Evolutionary conservation across 2,888 invertebrate genomes (phyloP), one percentile per base, ranked within the genome.

Genomic region (Ichneumon xanthorius): DNA sequence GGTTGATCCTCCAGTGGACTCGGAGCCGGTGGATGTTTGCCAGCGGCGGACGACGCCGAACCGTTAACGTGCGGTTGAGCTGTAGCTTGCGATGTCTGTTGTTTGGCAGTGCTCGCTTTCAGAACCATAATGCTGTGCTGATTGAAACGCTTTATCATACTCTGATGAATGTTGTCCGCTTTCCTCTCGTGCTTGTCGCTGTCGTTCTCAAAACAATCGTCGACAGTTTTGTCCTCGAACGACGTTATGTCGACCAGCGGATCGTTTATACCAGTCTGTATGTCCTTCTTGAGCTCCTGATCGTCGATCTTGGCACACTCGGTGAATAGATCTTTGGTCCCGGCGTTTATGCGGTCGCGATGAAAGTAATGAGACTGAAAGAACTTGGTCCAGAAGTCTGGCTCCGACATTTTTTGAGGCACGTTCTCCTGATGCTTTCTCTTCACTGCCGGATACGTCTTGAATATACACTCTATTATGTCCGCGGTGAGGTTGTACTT

Each of bases 351-450:
- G 81, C 98, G 96, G 94, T 98, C 98, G 89, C 99, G 96, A 95
- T 99, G 99, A 95, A 98, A 98, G 95, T 99, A 99, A 95, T 99
- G 99, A 19, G 99, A 99, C 94, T 99, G 99, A 95, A 99, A 99
- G 95, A 99, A 99, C 92, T 99, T 98, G 16, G 98, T 99, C 99
- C 99, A 99, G 95, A 99, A 99, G 92, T 99, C 99, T 0, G 98
- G 96, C 95, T 99, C 99, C 0, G 97, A 96, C 96, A 99, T 96
- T 95, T 98, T 98, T 87, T 97, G 96, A 45, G 99, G 99, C 53
- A 99, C 99, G 94, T 98, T 97, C 94, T 99, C 99, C 82, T 97
- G 95, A 94, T 99, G 99, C 95, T 99, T 99, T 95, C 97, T 97
- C 92, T 98, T 97, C 0, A 99, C 99, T 89, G 99, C 98, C 26